Base-by-base conservation (phyloP, 2,888 invertebrate species). In the Gonocerus acuteangulatus region DNA sequence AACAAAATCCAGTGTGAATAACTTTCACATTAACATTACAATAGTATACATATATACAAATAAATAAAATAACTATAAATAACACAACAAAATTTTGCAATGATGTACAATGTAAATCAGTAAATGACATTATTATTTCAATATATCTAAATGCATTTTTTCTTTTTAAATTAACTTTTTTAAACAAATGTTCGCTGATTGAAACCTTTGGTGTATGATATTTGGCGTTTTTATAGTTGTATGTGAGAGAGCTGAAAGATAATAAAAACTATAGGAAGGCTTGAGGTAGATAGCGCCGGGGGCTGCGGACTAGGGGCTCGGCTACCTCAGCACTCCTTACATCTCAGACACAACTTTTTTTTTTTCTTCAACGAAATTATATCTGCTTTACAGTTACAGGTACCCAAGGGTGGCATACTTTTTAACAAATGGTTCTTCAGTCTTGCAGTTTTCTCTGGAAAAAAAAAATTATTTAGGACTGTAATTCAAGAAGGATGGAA, bases 361-460 rank as follows among this genome's bases (percentile, higher is more conserved):
- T n/a, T 32, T 36, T 22, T 48, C 21, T 39, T 22, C 7, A 19
- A 22, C 11, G 49, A 57, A 48, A 9, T 19, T 42, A 61, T 36
- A 56, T 44, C 32, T 48, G 47, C 19, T 32, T 32, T 39, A 61
- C 45, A 58, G 60, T 64, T 87, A 92, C 80, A 92, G 86, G 77
- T 92, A 92, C 77, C 92, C 92, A 76, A 92, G 83, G 71, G 91
- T 92, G 75, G 91, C 89, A 76, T 92, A 92, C 74, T 91, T 92
- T 84, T 92, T 92, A 78, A 90, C 90, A 80, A 91, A 92, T 74
- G 91, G 87, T 75, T 86, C 83, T 77, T 91, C 89, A 78, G 85
- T 86, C 77, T 86, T 85, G 79, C 87, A 87, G 76, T 84, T 83
- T 77, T 86, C 89, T 80, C 90, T 90, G 83, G 70, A 81, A 82